These are phyloP conservation scores for Megalops cyprinoides DNA, from an alignment of 2,797 vertebrate genomes.

Conservation along the genomic window DNA sequence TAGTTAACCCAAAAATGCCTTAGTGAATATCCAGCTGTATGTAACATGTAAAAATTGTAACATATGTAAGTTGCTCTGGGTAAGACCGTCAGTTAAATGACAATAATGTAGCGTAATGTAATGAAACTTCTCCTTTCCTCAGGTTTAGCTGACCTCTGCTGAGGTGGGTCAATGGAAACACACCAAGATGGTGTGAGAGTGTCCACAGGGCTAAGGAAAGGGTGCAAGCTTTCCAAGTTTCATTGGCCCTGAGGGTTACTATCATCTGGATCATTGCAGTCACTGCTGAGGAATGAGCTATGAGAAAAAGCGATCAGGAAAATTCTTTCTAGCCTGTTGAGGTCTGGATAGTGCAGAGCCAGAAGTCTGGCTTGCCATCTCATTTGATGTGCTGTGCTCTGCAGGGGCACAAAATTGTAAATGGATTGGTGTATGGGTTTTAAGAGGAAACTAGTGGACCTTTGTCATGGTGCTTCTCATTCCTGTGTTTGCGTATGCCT, in stretches of 20 bases:
- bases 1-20: no score
- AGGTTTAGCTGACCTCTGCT: background rate
- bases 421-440: conserved; percentile 17
- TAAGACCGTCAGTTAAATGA: no score
- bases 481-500: background rate
- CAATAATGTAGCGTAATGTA: no score
- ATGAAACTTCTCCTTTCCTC: no score
- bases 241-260: background rate
- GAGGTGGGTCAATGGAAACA: no score
- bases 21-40: no score
- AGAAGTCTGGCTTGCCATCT: conserved; percentile 22
- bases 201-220: no score
- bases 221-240: background rate
- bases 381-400: background rate
- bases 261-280: background rate
- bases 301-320: conserved; percentile 37
- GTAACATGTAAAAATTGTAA: no score
- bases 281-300: conserved; percentile 12
- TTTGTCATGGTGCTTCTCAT: background rate
- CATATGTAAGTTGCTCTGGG: no score
- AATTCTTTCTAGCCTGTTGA: conserved; percentile 64
- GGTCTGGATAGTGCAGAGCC: conserved; percentile 9
- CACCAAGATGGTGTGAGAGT: no score
- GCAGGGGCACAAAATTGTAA: conserved; percentile 28
- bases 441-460: no score